phyloP scores from a whole-genome alignment of 92 coral and sea anemone genomes.

The Umimayanthus kanabou region DNA sequence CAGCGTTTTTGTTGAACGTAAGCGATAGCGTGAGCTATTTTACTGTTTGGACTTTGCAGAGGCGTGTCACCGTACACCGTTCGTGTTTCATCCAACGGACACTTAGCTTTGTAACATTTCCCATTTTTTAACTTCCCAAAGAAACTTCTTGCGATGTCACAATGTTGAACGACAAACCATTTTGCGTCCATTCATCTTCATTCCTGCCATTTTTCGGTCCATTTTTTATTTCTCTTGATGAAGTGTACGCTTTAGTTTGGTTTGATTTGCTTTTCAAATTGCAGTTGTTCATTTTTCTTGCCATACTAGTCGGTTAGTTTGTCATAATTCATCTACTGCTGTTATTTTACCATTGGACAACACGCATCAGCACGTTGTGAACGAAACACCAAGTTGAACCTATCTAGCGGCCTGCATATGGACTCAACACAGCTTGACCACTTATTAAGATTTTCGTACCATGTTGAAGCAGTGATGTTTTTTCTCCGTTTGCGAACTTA shows the following conservation, averaged over 20 bases:
- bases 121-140: background rate
- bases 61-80: slow-evolving; percentile 4
- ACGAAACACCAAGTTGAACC: background rate
- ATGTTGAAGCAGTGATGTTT: background rate
- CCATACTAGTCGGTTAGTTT: too few relatives aligned
- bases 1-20: slow-evolving; percentile 40
- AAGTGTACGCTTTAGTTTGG: too few relatives aligned
- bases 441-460: background rate
- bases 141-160: background rate
- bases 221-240: too few relatives aligned
- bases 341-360: background rate
- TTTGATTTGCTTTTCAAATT: too few relatives aligned
- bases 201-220: too few relatives aligned
- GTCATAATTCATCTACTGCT: background rate
- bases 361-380: background rate
- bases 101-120: background rate
- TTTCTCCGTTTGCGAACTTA: background rate
- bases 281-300: too few relatives aligned
- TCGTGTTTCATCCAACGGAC: slow-evolving; percentile 1
- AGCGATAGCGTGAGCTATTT: slow-evolving; percentile 7
- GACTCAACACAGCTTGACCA: background rate
- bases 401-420: background rate
- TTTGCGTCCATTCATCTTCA: slow-evolving; percentile 3
- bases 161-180: background rate
- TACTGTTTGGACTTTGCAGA: background rate